Conservation (phyloP, 2,797 vertebrate genomes). For the Coregonus ussuriensis region DNA sequence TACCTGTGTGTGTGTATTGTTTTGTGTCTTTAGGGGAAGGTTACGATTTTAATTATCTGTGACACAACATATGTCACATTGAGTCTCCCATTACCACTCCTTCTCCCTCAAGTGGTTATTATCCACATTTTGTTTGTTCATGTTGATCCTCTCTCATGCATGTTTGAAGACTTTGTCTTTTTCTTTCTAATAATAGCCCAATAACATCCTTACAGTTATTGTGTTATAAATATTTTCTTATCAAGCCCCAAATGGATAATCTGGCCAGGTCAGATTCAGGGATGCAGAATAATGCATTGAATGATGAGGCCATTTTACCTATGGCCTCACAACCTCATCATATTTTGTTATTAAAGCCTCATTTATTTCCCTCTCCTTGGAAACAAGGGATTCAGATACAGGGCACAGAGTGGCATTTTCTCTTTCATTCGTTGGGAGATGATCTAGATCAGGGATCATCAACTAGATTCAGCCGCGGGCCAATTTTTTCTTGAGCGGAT, state of each 20-base stretch:
- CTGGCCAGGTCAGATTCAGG: not conserved
- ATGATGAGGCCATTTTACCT: not conserved
- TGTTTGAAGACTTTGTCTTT: not conserved
- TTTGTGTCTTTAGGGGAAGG: not conserved
- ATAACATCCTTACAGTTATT: not conserved
- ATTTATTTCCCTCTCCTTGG: constrained; percentile 21
- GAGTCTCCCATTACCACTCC: constrained; percentile 2
- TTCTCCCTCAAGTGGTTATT: constrained; percentile 23
- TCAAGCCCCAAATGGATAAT: not conserved
- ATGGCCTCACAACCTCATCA: not conserved
- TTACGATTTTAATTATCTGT: not conserved
- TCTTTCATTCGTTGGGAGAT: constrained; percentile 22
- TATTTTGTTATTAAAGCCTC: constrained; percentile 29
- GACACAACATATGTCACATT: constrained; percentile 12
- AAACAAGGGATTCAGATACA: constrained; percentile 22
- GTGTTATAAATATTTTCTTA: not conserved
- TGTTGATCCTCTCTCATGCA: constrained; percentile 2
- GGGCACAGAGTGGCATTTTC: not conserved
- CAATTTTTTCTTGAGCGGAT: too few relatives aligned
- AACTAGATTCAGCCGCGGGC: too few relatives aligned
- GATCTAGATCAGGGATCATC: constrained; percentile 35
- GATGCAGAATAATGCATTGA: not conserved
- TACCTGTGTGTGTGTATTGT: not conserved
- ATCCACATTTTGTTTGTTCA: not conserved
- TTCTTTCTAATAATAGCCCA: not conserved